These are phyloP conservation scores for Sus scrofa DNA, from an alignment of 2,113 vertebrate species.

Conservation along the genomic window T2T-Sscrofa CM000815.6:33571501-33572000, in stretches of 20 bases:
- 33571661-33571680: neutral
- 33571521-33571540: neutral
- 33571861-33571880: neutral
- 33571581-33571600: slow-evolving; percentile 18
- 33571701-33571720: neutral
- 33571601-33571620: slow-evolving; percentile 27
- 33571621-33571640: neutral
- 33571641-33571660: slow-evolving; percentile 1
- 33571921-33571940: slow-evolving; percentile 10
- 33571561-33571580: neutral
- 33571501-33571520: neutral
- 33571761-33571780: neutral
- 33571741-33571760: neutral
- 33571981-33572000: neutral
- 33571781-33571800: neutral
- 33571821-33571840: neutral
- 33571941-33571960: neutral
- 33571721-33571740: neutral
- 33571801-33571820: neutral
- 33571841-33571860: neutral
- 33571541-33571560: neutral
- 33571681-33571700: neutral
- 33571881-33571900: neutral
- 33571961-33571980: neutral
- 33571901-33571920: neutral